Conservation (phyloP, 2,888 invertebrate species). For the Reticulitermes lucifugus region DNA sequence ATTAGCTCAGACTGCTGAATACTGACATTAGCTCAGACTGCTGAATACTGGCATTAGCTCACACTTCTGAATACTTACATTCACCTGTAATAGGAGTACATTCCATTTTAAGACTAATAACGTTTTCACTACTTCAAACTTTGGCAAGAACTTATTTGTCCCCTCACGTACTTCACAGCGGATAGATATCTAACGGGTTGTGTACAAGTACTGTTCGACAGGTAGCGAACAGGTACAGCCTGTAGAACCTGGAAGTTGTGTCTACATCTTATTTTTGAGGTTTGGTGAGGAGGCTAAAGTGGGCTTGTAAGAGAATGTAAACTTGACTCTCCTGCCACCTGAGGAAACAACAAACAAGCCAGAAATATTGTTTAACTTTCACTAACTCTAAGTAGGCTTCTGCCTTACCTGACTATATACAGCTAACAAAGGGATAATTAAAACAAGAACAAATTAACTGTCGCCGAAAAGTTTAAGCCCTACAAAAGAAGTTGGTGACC, state of each 20-base stretch:
- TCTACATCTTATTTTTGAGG: conserved; percentile 2
- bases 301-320: conserved; percentile 17
- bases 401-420: background rate
- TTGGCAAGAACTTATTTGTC: background rate
- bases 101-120: too few species aligned
- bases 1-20: too few species aligned
- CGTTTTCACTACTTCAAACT: too few species aligned
- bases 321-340: conserved; percentile 8
- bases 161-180: background rate
- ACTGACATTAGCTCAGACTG: too few species aligned
- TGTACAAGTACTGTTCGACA: conserved; percentile 16
- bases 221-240: background rate
- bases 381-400: conserved; percentile 1
- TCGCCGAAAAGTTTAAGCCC: background rate
- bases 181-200: background rate
- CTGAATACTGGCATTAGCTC: too few species aligned
- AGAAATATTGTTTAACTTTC: conserved; percentile 34
- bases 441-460: background rate
- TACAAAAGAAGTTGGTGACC: background rate
- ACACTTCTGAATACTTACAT: too few species aligned
- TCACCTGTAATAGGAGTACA: too few species aligned
- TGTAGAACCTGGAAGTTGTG: background rate
- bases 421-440: background rate
- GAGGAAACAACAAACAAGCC: conserved; percentile 27
- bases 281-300: conserved; percentile 16